A percentile compares a stretch with the other conserved stretches of the same genome.
These are phyloP conservation scores for Carcinoscorpius rotundicauda DNA, from an alignment of 1,140 invertebrate genomes.

Conservation along the genomic window DNA sequence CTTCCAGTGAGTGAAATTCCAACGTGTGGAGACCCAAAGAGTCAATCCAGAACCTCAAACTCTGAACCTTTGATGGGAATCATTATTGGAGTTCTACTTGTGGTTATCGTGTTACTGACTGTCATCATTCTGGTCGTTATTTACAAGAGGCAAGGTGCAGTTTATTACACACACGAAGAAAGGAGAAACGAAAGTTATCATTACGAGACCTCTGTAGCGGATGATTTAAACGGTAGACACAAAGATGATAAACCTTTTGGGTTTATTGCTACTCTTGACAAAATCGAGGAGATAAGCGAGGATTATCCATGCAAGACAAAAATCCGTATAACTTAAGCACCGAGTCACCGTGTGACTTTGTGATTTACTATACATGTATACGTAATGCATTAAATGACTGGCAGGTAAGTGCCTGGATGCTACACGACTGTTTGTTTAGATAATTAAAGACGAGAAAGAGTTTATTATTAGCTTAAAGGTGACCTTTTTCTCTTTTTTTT, in stretches of 20 bases:
- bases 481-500: too few species aligned
- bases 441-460: too few species aligned
- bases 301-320: background rate
- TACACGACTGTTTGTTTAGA: too few species aligned
- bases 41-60: background rate
- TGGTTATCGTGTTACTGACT: slow-evolving; percentile 28
- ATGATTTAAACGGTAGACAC: background rate
- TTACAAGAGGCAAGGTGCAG: slow-evolving; percentile 47
- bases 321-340: too few species aligned
- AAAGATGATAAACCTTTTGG: background rate
- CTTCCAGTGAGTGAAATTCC: background rate
- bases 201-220: background rate
- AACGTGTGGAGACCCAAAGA: background rate
- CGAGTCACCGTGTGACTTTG: too few species aligned
- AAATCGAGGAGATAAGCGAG: background rate
- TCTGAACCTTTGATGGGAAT: slow-evolving; percentile 23
- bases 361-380: too few species aligned
- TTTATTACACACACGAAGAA: slow-evolving; percentile 56
- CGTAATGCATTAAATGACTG: too few species aligned
- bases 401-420: too few species aligned
- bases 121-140: slow-evolving; percentile 27
- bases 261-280: background rate
- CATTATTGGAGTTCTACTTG: slow-evolving; percentile 28
- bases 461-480: too few species aligned
- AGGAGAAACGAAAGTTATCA: slow-evolving; percentile 26